Percentiles rank a stretch among this genome's conserved stretches.
phyloP scores from a whole-genome alignment of 2,888 invertebrate genomes.

The Volucella zonaria region DNA sequence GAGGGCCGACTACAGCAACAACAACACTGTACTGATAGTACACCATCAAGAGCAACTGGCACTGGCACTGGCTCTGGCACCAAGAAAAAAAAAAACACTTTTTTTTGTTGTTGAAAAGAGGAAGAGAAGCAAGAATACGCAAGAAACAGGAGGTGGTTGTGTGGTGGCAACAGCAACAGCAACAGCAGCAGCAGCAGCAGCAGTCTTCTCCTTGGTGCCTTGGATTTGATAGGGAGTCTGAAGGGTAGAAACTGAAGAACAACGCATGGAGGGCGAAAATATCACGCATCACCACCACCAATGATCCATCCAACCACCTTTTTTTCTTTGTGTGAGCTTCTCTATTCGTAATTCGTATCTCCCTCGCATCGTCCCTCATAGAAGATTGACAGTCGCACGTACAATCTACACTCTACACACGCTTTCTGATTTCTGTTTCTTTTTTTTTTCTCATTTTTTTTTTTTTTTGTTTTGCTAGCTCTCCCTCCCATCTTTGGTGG shows the following conservation, averaged over 20 bases:
- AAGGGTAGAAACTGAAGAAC: slow-evolving; percentile 1
- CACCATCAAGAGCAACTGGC: slow-evolving; percentile 55
- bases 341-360: slow-evolving; percentile 18
- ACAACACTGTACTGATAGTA: slow-evolving; percentile 52
- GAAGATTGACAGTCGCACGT: slow-evolving; percentile 30
- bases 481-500: slow-evolving; percentile 43
- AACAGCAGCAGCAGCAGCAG: neutral
- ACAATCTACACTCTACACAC: slow-evolving; percentile 2
- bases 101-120: slow-evolving; percentile 9
- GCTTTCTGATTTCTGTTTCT: slow-evolving; percentile 11
- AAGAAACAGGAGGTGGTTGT: slow-evolving; percentile 61
- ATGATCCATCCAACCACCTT: slow-evolving; percentile 58
- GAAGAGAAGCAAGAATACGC: slow-evolving; percentile 40
- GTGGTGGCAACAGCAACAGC: slow-evolving; percentile 19
- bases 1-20: slow-evolving; percentile 43
- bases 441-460: too few relatives aligned
- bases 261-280: slow-evolving; percentile 63
- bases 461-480: slow-evolving; percentile 15
- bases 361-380: slow-evolving; percentile 14
- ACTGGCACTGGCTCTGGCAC: slow-evolving; percentile 40
- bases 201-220: slow-evolving; percentile 20
- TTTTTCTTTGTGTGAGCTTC: slow-evolving; percentile 44
- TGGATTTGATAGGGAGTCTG: slow-evolving; percentile 6
- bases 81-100: slow-evolving; percentile 19
- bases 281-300: slow-evolving; percentile 68